Evolutionary conservation across 2,888 invertebrate genomes (phyloP).

Genomic region (Arctia plantaginis): DNA sequence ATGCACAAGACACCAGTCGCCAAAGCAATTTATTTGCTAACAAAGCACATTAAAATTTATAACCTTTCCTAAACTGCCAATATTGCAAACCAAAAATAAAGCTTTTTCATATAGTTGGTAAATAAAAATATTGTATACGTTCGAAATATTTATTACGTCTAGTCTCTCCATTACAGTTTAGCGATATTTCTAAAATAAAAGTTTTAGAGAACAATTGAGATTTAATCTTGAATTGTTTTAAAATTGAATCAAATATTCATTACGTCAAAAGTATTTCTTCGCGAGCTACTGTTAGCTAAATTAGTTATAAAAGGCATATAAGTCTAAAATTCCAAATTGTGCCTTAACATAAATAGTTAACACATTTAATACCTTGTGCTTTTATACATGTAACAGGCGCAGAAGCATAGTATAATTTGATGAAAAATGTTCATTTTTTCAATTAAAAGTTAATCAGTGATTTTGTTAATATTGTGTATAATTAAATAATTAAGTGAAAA

Average conservation of each 20-base stretch:
- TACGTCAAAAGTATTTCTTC: constrained; percentile 37
- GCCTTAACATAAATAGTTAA: neutral
- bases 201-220: constrained; percentile 22
- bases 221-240: constrained; percentile 34
- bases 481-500: no score
- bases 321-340: neutral
- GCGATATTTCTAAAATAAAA: constrained; percentile 22
- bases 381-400: no score
- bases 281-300: neutral
- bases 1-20: constrained; percentile 31
- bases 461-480: no score
- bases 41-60: constrained; percentile 59
- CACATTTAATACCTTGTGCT: no score
- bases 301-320: neutral
- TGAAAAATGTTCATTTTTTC: no score
- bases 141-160: constrained; percentile 48
- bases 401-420: no score
- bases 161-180: constrained; percentile 43
- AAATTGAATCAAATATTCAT: constrained; percentile 34
- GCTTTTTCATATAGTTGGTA: constrained; percentile 29
- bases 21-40: constrained; percentile 58
- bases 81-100: constrained; percentile 41
- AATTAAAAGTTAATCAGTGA: no score
- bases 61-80: constrained; percentile 48
- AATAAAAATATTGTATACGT: no score